Evolutionary conservation across 2,888 invertebrate genomes (phyloP).

Genomic region (Dynastes hyllus): DNA sequence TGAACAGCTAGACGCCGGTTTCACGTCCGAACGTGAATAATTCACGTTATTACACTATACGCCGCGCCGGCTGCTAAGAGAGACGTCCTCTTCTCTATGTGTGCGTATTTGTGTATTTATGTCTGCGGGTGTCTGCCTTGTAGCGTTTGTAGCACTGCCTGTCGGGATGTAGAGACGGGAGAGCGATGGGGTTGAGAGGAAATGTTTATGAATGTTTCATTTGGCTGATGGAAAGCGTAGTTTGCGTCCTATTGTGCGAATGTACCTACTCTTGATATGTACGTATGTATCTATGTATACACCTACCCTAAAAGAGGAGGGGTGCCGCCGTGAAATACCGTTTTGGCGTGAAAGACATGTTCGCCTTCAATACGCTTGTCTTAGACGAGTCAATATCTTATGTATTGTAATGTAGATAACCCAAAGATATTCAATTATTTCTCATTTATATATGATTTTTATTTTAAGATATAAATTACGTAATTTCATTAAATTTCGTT

Average conservation of each 20-base stretch:
- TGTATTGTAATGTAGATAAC: no score
- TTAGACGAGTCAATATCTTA: no score
- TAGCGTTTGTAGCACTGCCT: not conserved
- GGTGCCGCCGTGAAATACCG: no score
- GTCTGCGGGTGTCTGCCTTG: not conserved
- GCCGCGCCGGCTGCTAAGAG: not conserved
- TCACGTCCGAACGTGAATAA: slow-evolving; percentile 30
- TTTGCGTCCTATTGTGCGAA: not conserved
- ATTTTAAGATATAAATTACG: no score
- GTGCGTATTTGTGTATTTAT: not conserved
- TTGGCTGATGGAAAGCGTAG: slow-evolving; percentile 1
- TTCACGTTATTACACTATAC: slow-evolving; percentile 13
- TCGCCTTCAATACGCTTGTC: no score
- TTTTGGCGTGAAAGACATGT: no score
- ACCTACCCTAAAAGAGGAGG: no score
- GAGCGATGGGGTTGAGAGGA: not conserved
- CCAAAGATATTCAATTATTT: no score
- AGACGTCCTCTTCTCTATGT: not conserved
- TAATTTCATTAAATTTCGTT: no score
- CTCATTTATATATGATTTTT: no score
- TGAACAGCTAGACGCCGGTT: slow-evolving; percentile 16
- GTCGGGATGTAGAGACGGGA: not conserved
- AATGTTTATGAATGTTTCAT: slow-evolving; percentile 10
- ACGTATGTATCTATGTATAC: not conserved
- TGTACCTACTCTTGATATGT: not conserved